Evolutionary conservation across 23 tunicate species (phyloP).

Genomic region (Phallusia fumigata): DNA sequence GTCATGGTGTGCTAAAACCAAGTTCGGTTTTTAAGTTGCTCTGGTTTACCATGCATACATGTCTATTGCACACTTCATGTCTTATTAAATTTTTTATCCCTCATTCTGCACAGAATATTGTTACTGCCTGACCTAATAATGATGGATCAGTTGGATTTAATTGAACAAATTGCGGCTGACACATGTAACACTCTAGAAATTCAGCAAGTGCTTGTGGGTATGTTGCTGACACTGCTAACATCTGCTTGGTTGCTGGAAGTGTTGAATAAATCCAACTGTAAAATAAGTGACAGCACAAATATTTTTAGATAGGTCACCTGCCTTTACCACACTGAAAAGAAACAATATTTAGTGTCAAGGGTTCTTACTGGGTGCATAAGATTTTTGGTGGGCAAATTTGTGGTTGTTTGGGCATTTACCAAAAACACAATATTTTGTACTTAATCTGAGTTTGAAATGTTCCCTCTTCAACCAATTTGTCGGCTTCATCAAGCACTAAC

Average conservation of each 20-base stretch:
- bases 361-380: too few species aligned
- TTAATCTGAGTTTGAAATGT: slow-evolving; percentile 79
- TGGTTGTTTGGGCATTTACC: background rate
- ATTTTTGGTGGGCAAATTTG: too few species aligned
- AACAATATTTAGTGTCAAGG: too few species aligned
- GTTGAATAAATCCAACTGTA: slow-evolving; percentile 76
- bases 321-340: too few species aligned
- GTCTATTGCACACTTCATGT: too few species aligned
- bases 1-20: too few species aligned
- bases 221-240: slow-evolving; percentile 91
- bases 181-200: slow-evolving; percentile 73
- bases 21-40: too few species aligned
- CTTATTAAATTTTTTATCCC: too few species aligned
- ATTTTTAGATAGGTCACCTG: too few species aligned
- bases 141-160: slow-evolving; percentile 70
- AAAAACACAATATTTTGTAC: too few species aligned
- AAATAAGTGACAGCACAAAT: too few species aligned
- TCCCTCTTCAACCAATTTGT: slow-evolving; percentile 79
- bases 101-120: too few species aligned
- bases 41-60: background rate
- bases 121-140: slow-evolving; percentile 40
- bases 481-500: slow-evolving; percentile 94
- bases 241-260: slow-evolving; percentile 78
- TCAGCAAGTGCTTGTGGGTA: slow-evolving; percentile 77
- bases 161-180: slow-evolving; percentile 60